Conservation (phyloP, 53 echinoderm and acorn worm species). For the Holothuria leucospilota region DNA sequence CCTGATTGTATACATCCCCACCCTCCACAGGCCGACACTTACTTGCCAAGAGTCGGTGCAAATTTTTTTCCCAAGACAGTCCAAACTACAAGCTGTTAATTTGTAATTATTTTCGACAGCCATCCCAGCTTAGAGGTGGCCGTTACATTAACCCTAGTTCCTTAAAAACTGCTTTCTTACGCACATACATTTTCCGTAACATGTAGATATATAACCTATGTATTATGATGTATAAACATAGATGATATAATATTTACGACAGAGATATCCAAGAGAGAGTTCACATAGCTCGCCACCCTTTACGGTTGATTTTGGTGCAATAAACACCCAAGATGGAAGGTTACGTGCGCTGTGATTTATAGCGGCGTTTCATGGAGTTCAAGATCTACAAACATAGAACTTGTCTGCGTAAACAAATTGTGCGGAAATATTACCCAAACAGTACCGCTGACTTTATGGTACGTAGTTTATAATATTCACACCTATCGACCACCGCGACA, state of each 20-base stretch:
- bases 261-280: background rate
- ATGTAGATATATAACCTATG: background rate
- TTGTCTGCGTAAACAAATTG: slow-evolving; percentile 36
- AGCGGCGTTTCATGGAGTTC: background rate
- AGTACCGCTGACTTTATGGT: slow-evolving; percentile 19
- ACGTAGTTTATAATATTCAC: slow-evolving; percentile 50
- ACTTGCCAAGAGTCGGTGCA: too few relatives aligned
- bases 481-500: slow-evolving; percentile 43
- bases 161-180: background rate
- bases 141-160: background rate
- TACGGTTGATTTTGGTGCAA: background rate
- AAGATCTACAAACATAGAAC: slow-evolving; percentile 16
- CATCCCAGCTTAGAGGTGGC: slow-evolving; percentile 2
- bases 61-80: too few relatives aligned
- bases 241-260: slow-evolving; percentile 16
- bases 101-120: too few relatives aligned
- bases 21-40: too few relatives aligned
- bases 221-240: background rate
- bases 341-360: slow-evolving; percentile 29
- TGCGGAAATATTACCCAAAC: slow-evolving; percentile 53
- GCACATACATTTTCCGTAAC: background rate
- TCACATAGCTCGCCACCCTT: slow-evolving; percentile 22
- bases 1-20: too few relatives aligned
- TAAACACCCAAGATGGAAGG: background rate
- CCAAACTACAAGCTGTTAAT: too few relatives aligned